Base-by-base conservation (phyloP, 1,140 invertebrate genomes). In the Drosophila littoralis region DNA sequence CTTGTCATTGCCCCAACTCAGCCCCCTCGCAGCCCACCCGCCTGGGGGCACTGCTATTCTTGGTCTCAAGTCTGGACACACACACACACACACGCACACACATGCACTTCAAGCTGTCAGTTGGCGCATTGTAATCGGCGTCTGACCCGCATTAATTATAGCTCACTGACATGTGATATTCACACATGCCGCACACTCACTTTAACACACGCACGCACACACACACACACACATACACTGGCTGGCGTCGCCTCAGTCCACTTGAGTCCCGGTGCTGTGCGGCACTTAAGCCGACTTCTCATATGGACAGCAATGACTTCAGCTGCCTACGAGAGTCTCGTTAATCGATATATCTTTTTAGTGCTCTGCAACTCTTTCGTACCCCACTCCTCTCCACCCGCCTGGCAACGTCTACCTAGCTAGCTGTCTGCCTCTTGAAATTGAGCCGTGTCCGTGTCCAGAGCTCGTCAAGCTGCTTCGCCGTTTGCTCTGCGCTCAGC, bases 141-240 rank as follows among this genome's bases (percentile, higher is more conserved):
- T 84, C 84, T 88, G 84, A 88, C 84, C 84, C 84, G 84, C 84
- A 88, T 88, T 88, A 88, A 88, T 88, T 88, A 88, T 85, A 85
- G 72, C 83, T 89, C 76, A 88, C 83, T 88, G 83, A 89, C 83
- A 88, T 88, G 84, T 86, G 83, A 88, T 88, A 88, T 88, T 88
- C 83, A 89, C 84, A 86, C 83, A 78, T 79, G 77, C 68, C 68
- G 59, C 74, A 73, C 69, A 64, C 76, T 38, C 71, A 57, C 46
- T 40, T 50, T 8, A 22, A 58, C 42, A 60, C 55, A 55, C 48
- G 36, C 50, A 17, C 40, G 7, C 22, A 59, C 32, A 5, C n/a
- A 15, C 50, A 12, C 17, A 13, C 17, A 35, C 13, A 17, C 58
- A 13, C 6, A 28, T 28, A 28, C 22, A 28, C 22, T 28, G 22